Evolutionary conservation across 2,113 vertebrate species (phyloP), one percentile per base, ranked within the genome.

Genomic region (Albula goreensis): DNA sequence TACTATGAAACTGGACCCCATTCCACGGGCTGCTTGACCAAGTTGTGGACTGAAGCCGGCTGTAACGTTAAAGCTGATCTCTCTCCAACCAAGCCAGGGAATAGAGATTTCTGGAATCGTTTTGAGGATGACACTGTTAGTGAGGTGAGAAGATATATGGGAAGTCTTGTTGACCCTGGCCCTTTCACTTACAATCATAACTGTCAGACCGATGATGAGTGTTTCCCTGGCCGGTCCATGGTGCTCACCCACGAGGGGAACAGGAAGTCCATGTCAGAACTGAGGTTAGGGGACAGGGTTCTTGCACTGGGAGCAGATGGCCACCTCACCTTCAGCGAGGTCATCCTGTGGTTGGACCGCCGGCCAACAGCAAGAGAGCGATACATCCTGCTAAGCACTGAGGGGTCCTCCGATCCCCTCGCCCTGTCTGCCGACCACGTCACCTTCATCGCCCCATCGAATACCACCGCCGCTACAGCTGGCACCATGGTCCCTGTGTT

Each of bases 301-400:
- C 82, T 87, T 57, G 78, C 86, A 4, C n/a, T 87, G 11, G 63
- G 81, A 22, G 17, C 86, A 15, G n/a, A 51, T 49, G 86, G 83
- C 22, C 56, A 50, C 56, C 86, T 57, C 15, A 66, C 51, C 50
- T 87, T 81, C 79, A 87, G 83, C 50, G 86, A 85, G 78, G 86
- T 87, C 25, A 17, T 87, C 86, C 83, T 87, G 78, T 87, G 86
- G 86, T 79, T 87, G 78, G 83, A 87, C 79, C 83, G 79, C 10
- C 86, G 56, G 8, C 52, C n/a, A 1, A 12, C 53, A 0, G 50
- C 25, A 53, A 52, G 22, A 31, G 86, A 87, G 78, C 83, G 4
- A 50, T 87, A 87, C 78, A 1, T 87, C 31, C 74, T 83, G 12
- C 82, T 87, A 31, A 60, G 25, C 19, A 87, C 82, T 25, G 86